These are phyloP conservation scores for Burhinus oedicnemus DNA, from an alignment of 2,113 vertebrate species.

Conservation along the genomic window DNA sequence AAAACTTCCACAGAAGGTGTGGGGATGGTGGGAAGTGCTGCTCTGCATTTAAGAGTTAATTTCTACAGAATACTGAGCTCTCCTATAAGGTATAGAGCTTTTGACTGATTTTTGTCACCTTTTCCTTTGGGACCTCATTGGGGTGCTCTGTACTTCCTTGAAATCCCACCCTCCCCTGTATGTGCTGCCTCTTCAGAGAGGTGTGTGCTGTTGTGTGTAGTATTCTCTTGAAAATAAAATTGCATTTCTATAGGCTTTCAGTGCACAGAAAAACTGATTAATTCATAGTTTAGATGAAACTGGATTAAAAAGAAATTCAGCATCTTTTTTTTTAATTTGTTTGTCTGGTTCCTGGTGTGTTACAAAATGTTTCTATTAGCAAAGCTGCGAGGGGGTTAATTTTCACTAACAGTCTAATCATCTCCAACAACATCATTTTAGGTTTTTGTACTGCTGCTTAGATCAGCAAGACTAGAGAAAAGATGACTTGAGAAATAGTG, in stretches of 20 bases:
- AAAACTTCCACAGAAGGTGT: not conserved
- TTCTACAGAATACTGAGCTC: not conserved
- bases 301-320: conserved; percentile 18
- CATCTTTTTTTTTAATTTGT: not conserved
- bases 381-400: conserved; percentile 60
- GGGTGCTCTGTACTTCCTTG: not conserved
- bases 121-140: not conserved
- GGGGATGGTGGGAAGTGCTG: not conserved
- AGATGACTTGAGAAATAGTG: not conserved
- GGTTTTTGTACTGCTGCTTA: conserved; percentile 36
- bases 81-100: rapidly evolving
- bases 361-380: conserved; percentile 41
- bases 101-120: not conserved
- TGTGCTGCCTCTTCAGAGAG: not conserved
- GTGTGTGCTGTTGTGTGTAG: not conserved
- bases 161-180: not conserved
- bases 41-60: not conserved
- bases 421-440: not conserved
- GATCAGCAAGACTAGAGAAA: conserved; percentile 21
- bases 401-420: conserved; percentile 31
- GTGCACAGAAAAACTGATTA: not conserved
- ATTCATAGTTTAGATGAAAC: not conserved
- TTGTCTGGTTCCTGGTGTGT: conserved; percentile 32
- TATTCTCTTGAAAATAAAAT: not conserved
- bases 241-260: not conserved